Base-by-base conservation (phyloP, 2,113 vertebrate genomes). In the Cygnus atratus region DNA sequence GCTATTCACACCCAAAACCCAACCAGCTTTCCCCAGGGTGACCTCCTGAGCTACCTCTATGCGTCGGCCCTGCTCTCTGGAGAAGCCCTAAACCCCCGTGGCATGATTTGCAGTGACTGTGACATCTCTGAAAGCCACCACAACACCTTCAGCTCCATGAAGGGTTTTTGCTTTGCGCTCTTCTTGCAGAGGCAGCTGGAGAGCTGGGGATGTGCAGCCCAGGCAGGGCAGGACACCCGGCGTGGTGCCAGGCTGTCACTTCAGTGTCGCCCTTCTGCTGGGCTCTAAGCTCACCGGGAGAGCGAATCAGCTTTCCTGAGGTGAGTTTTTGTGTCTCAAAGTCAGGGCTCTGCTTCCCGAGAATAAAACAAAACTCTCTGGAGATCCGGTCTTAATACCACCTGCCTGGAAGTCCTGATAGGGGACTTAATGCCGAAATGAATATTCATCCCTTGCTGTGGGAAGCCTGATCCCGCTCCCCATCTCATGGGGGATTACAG, bases 331-430 rank as follows among this genome's bases (percentile, higher is more conserved):
- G 94, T 76, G 90, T 68, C 95, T 93, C 54, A 13, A 57, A 95
- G 93, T 84, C 94, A 87, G 62, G 73, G 92, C 88, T 94, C 13
- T 52, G 84, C 92, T 95, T 93, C 80, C 48, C 7, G 9, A 89
- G 93, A 79, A 93, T 82, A 71, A 95, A 93, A 74, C 84, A 84
- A 79, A 95, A 94, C 87, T 95, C 93, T 70, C 87, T 10, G 14
- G 93, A 90, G 96, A 91, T 48, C 58, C 2, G 6, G 81, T 33
- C 19, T 87, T 92, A 95, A 95, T 92, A 37, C 93, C 87, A 92
- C 95, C 95, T 92, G 95, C 93, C 92, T 95, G 95, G 58, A 54
- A 94, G 94, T 20, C 87, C 93, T 94, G 95, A 96, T 95, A 95
- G 78, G 44, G 81, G 74, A 5, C 74, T 95, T 95, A 94, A 73